Evolutionary conservation across 2,113 vertebrate genomes (phyloP).

Genomic region (Pristiophorus japonicus): DNA sequence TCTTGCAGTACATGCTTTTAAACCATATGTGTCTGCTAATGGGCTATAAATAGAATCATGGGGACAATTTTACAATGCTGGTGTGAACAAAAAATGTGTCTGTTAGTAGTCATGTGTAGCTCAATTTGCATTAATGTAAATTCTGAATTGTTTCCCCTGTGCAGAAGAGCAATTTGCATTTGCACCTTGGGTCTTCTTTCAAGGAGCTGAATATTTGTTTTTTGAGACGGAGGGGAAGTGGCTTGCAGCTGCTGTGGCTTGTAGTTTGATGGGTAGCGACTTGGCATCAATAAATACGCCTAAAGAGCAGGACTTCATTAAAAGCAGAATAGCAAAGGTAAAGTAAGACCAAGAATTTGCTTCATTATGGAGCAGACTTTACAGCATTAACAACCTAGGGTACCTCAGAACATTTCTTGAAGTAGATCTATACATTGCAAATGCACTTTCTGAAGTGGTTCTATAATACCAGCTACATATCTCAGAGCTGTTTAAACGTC

Average conservation of each 20-base stretch:
- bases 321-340: constrained; percentile 71
- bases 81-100: background rate
- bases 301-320: constrained; percentile 75
- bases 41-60: background rate
- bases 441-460: background rate
- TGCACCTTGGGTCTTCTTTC: constrained; percentile 77
- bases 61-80: background rate
- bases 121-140: background rate
- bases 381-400: constrained; percentile 41
- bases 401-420: constrained; percentile 19
- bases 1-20: background rate
- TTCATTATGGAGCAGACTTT: constrained; percentile 30
- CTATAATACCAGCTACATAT: background rate
- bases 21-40: background rate
- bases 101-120: background rate
- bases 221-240: constrained; percentile 60
- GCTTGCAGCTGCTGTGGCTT: constrained; percentile 68
- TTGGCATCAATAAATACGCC: constrained; percentile 73
- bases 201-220: constrained; percentile 76
- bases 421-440: background rate
- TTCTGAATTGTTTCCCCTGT: constrained; percentile 38
- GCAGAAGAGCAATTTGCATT: constrained; percentile 56
- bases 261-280: constrained; percentile 68
- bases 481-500: background rate
- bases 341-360: constrained; percentile 15